A percentile compares a stretch with the other conserved stretches of the same genome.
phyloP scores from a whole-genome alignment of 2,888 invertebrate species.

The Tipula unca region DNA sequence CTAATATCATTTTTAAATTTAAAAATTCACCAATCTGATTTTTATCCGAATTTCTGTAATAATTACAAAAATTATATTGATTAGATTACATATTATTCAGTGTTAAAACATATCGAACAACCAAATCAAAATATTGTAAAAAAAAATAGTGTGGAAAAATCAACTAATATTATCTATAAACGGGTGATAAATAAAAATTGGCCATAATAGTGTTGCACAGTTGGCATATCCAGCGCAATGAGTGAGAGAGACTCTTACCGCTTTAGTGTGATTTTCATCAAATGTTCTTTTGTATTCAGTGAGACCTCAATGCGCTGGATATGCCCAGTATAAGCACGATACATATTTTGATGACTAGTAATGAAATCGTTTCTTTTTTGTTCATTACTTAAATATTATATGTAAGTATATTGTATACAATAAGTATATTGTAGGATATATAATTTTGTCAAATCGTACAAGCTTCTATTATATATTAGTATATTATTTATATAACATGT shows the following conservation, averaged over 20 bases:
- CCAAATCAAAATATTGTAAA: not conserved
- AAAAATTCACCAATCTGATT: conserved; percentile 39
- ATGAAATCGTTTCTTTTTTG: not conserved
- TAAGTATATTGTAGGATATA: not conserved
- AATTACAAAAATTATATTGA: not conserved
- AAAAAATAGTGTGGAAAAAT: not conserved
- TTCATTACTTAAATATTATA: not conserved
- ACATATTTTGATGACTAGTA: not conserved
- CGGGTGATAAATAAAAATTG: not conserved
- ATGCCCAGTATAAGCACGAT: not conserved
- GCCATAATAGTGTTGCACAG: not conserved
- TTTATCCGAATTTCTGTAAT: conserved; percentile 39
- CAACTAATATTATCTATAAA: not conserved
- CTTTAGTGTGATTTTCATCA: too few species aligned
- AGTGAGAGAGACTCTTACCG: too few species aligned
- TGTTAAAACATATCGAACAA: not conserved
- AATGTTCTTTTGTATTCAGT: too few species aligned
- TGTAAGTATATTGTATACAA: not conserved
- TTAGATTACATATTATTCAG: not conserved
- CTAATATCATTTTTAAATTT: conserved; percentile 61
- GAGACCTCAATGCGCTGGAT: too few species aligned
- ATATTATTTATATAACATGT: not conserved
- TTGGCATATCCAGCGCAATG: too few species aligned
- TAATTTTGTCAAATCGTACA: not conserved
- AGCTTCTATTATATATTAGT: not conserved